A percentile compares a stretch with the other conserved stretches of the same genome.
These are phyloP conservation scores for Cosmia trapezina DNA, from an alignment of 2,888 invertebrate species.

Conservation along the genomic window DNA sequence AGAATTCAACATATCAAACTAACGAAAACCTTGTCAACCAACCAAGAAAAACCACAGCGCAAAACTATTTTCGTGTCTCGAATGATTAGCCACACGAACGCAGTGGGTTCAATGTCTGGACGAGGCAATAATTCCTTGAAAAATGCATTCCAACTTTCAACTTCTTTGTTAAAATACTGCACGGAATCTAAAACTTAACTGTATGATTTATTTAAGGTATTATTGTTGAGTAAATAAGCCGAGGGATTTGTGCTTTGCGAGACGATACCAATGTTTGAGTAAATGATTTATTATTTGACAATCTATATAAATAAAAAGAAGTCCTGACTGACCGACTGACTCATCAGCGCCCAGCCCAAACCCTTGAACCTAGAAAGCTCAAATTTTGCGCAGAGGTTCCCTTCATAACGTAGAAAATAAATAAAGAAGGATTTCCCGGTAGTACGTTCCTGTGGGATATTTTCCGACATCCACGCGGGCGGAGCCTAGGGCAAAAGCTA, in stretches of 20 bases:
- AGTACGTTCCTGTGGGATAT: too few species aligned
- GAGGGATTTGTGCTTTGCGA: slow-evolving; percentile 2
- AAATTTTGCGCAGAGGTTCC: too few species aligned
- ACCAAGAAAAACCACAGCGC: slow-evolving; percentile 28
- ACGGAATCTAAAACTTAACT: slow-evolving; percentile 55
- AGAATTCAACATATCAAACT: slow-evolving; percentile 41
- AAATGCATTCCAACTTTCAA: slow-evolving; percentile 59
- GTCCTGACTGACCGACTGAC: too few species aligned
- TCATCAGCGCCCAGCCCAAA: too few species aligned
- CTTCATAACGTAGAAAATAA: too few species aligned
- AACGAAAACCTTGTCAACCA: slow-evolving; percentile 36
- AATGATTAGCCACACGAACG: slow-evolving; percentile 65
- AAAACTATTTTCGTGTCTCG: slow-evolving; percentile 42
- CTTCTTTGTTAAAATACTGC: slow-evolving; percentile 54
- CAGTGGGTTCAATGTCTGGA: slow-evolving; percentile 64
- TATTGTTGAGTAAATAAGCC: slow-evolving; percentile 26
- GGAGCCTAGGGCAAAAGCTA: too few species aligned
- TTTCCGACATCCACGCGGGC: too few species aligned
- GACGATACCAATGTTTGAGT: background rate
- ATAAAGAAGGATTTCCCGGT: too few species aligned
- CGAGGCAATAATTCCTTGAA: slow-evolving; percentile 60
- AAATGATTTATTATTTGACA: background rate
- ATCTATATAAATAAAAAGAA: too few species aligned
- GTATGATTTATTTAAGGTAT: slow-evolving; percentile 53
- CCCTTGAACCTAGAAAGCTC: too few species aligned